phyloP scores from a whole-genome alignment of 2,888 invertebrate species.

The Epirrhoe alternata region DNA sequence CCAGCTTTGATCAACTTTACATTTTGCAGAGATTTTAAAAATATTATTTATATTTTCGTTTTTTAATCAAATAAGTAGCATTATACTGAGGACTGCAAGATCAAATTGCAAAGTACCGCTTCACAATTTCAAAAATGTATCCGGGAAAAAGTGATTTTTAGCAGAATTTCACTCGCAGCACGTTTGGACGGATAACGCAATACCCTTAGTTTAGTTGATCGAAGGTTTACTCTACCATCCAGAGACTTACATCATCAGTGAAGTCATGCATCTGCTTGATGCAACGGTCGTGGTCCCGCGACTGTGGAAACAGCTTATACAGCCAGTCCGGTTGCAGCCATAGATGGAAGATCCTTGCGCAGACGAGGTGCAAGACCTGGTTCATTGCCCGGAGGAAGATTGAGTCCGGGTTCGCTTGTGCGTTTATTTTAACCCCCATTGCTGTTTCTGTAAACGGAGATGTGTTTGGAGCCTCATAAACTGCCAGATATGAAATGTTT shows the following conservation, averaged over 20 bases:
- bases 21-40: too few relatives aligned
- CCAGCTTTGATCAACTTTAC: too few relatives aligned
- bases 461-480: background rate
- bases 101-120: too few relatives aligned
- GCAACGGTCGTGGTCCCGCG: slow-evolving; percentile 77
- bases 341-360: slow-evolving; percentile 73
- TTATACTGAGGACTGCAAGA: too few relatives aligned
- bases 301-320: slow-evolving; percentile 81
- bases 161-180: too few relatives aligned
- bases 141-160: too few relatives aligned
- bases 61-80: too few relatives aligned
- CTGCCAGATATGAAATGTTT: too few relatives aligned
- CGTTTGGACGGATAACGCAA: too few relatives aligned
- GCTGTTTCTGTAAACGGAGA: slow-evolving; percentile 63
- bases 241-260: slow-evolving; percentile 79
- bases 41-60: too few relatives aligned
- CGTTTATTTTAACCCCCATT: slow-evolving; percentile 73
- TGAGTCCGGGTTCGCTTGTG: slow-evolving; percentile 64
- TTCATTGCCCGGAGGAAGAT: slow-evolving; percentile 65
- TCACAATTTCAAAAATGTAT: too few relatives aligned
- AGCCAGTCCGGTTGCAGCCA: slow-evolving; percentile 84
- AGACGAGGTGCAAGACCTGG: slow-evolving; percentile 58
- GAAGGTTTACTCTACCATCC: slow-evolving; percentile 9
- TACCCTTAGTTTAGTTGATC: too few relatives aligned
- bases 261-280: slow-evolving; percentile 85